A percentile compares a stretch with the other conserved stretches of the same genome.
These are phyloP conservation scores for Aramus guarauna DNA, from an alignment of 2,113 vertebrate genomes.

Conservation along the genomic window DNA sequence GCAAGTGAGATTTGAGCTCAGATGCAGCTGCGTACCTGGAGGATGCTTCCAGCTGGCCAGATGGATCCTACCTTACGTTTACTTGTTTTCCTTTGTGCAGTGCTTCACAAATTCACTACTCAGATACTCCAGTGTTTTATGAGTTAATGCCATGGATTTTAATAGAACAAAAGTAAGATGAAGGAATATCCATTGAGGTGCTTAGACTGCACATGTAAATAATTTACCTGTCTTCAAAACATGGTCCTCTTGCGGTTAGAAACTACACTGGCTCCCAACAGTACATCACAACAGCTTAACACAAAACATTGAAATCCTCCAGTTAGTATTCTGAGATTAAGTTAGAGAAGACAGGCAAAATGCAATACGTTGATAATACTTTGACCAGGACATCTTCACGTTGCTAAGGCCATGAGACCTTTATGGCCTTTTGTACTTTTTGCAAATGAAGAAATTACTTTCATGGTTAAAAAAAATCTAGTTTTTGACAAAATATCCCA, in stretches of 20 bases:
- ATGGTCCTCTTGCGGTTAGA: not conserved
- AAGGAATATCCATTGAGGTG: not conserved
- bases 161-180: not conserved
- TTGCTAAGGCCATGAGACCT: not conserved
- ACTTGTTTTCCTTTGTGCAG: not conserved
- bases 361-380: not conserved
- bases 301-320: not conserved
- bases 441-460: not conserved
- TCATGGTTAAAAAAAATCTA: accelerated
- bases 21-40: not conserved
- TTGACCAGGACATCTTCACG: not conserved
- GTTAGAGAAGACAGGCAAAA: not conserved
- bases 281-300: not conserved
- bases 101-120: not conserved
- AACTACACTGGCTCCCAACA: not conserved
- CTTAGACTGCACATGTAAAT: not conserved
- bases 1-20: not conserved
- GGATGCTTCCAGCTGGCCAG: not conserved
- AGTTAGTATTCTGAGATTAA: not conserved
- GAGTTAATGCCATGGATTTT: not conserved
- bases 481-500: not conserved
- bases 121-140: not conserved
- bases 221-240: not conserved
- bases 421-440: not conserved
- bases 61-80: not conserved